These are phyloP conservation scores for Drepana arcuata DNA, from an alignment of 1,140 invertebrate species.

Conservation along the genomic window DNA sequence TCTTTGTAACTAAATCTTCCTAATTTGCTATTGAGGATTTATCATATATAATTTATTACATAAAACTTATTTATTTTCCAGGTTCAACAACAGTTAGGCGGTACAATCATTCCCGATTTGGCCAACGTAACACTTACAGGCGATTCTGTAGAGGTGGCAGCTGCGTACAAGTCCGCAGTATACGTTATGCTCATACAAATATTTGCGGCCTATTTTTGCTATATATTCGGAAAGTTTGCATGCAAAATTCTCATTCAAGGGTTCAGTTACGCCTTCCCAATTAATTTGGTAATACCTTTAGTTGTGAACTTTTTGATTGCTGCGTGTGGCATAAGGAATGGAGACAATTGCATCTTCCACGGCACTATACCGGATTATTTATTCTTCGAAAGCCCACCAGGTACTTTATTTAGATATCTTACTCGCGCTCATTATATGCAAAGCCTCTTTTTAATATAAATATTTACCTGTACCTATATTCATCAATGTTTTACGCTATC, in stretches of 20 bases:
- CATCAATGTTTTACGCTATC: constrained; percentile 9
- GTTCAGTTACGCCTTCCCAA: constrained; percentile 96
- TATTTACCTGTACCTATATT: constrained; percentile 3
- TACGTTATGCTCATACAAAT: constrained; percentile 89
- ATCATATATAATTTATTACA: no score
- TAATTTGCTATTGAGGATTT: no score
- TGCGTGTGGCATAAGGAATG: constrained; percentile 88
- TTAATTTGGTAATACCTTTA: constrained; percentile 92
- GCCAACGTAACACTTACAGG: constrained; percentile 80
- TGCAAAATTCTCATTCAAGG: constrained; percentile 97
- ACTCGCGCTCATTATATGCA: no score
- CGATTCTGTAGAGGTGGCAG: constrained; percentile 79
- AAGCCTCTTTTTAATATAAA: no score
- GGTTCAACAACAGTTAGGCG: constrained; percentile 72
- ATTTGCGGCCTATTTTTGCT: constrained; percentile 87
- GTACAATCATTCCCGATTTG: constrained; percentile 79
- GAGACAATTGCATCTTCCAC: constrained; percentile 91
- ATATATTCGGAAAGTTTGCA: constrained; percentile 95
- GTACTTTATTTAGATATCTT: constrained; percentile 20
- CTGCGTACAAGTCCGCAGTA: constrained; percentile 80
- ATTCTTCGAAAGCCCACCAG: constrained; percentile 89
- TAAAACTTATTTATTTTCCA: constrained; percentile 59
- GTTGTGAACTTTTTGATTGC: constrained; percentile 90
- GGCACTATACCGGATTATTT: constrained; percentile 88
- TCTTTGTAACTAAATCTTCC: no score